Percentiles rank a stretch among this genome's conserved stretches.
phyloP scores from a whole-genome alignment of 2,113 vertebrate genomes.

The Emydura subglobosa region DNA sequence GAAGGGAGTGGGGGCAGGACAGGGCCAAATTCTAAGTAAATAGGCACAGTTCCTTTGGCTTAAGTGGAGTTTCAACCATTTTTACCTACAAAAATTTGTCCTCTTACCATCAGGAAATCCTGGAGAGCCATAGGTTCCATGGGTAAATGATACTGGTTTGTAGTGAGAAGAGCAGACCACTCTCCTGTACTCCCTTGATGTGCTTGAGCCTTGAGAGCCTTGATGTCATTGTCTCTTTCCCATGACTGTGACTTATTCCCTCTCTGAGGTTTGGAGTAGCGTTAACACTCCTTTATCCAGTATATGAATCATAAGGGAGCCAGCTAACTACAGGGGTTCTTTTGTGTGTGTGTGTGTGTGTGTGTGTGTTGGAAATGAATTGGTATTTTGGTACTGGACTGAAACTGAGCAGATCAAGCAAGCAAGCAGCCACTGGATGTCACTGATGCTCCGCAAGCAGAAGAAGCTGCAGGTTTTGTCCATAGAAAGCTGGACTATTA shows the following conservation, averaged over 20 bases:
- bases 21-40: background rate
- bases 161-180: background rate
- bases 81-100: background rate
- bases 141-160: background rate
- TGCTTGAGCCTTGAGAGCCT: background rate
- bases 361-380: too few relatives aligned
- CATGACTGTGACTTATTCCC: rapidly evolving
- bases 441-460: conserved; percentile 33
- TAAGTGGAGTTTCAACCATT: background rate
- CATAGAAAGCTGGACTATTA: rapidly evolving
- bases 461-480: rapidly evolving
- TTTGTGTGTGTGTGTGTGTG: background rate
- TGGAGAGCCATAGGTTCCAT: background rate
- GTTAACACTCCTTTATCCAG: background rate
- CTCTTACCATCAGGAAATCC: background rate
- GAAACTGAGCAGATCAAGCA: background rate
- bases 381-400: rapidly evolving
- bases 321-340: rapidly evolving
- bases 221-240: background rate
- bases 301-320: background rate
- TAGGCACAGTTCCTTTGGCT: background rate
- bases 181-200: background rate
- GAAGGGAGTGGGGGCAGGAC: background rate
- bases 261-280: background rate
- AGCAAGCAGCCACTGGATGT: conserved; percentile 64